Evolutionary conservation across 1,140 invertebrate species (phyloP).

Genomic region (Tetragnatha versicolor): DNA sequence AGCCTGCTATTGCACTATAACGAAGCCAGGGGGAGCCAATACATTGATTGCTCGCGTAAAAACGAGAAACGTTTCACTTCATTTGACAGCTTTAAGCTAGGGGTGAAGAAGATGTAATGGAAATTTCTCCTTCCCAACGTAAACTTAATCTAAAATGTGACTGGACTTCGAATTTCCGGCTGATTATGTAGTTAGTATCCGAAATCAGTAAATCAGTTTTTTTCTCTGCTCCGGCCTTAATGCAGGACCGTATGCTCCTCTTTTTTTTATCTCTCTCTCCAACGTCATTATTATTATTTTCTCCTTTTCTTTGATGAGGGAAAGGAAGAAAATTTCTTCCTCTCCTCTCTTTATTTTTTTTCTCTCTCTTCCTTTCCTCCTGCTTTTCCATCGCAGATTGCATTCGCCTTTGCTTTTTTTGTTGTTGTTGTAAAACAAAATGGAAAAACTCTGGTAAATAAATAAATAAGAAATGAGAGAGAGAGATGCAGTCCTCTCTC

Average conservation of each 20-base stretch:
- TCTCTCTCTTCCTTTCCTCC: not conserved
- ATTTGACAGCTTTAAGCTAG: not conserved
- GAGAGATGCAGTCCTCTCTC: too few species aligned
- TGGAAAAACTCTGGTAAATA: not conserved
- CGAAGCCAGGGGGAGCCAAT: too few species aligned
- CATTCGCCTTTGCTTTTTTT: too few species aligned
- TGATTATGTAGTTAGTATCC: constrained; percentile 36
- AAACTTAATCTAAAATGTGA: constrained; percentile 31
- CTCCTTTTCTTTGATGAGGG: not conserved
- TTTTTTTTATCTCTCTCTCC: not conserved
- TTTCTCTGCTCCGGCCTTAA: too few species aligned
- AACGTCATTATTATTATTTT: too few species aligned
- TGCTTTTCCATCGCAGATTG: not conserved
- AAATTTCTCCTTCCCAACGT: constrained; percentile 18
- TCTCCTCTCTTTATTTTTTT: constrained; percentile 6
- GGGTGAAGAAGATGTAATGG: not conserved
- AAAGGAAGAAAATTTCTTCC: not conserved
- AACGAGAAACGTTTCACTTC: constrained; percentile 39
- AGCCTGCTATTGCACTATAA: too few species aligned
- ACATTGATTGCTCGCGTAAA: constrained; percentile 22
- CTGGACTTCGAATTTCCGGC: not conserved
- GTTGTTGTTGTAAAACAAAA: not conserved
- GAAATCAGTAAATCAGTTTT: constrained; percentile 32
- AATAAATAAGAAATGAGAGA: not conserved
- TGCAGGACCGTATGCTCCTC: not conserved